A percentile compares a stretch with the other conserved stretches of the same genome.
These are phyloP conservation scores for Coccyzus lansbergi DNA, from an alignment of 2,797 vertebrate genomes.

Conservation along the genomic window DNA sequence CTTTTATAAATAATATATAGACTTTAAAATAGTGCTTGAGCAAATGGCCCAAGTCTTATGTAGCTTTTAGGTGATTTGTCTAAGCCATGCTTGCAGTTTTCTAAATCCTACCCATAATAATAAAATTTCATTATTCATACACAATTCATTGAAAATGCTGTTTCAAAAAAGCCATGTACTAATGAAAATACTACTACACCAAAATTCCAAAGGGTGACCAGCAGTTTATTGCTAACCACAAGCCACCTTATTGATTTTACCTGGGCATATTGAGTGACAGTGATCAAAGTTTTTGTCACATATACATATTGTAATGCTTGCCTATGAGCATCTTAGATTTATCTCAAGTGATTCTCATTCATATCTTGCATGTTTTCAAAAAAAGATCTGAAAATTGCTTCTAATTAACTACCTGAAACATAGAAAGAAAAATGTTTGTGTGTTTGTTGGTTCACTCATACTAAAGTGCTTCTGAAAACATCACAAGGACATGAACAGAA, in stretches of 20 bases:
- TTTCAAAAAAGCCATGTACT: neutral
- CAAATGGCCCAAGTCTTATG: neutral
- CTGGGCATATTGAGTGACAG: neutral
- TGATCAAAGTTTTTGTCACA: neutral
- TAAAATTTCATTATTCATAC: neutral
- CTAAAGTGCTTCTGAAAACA: neutral
- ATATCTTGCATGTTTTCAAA: neutral
- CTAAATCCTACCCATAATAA: neutral
- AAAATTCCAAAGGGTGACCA: neutral
- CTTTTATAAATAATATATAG: neutral
- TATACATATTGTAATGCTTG: neutral
- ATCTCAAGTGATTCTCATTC: neutral
- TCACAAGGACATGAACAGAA: neutral
- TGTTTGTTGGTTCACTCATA: neutral
- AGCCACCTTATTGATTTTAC: neutral
- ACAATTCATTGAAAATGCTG: neutral
- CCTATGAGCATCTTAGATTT: neutral
- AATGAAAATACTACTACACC: neutral
- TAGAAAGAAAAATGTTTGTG: neutral
- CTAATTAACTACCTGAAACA: neutral
- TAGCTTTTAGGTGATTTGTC: neutral
- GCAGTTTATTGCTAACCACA: neutral
- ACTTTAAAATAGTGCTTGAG: neutral
- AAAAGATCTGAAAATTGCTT: neutral
- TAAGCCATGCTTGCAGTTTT: neutral